A percentile compares a stretch with the other conserved stretches of the same genome.
These are phyloP conservation scores for Penaeus chinensis DNA, from an alignment of 1,140 invertebrate species.

Conservation along the genomic window DNA sequence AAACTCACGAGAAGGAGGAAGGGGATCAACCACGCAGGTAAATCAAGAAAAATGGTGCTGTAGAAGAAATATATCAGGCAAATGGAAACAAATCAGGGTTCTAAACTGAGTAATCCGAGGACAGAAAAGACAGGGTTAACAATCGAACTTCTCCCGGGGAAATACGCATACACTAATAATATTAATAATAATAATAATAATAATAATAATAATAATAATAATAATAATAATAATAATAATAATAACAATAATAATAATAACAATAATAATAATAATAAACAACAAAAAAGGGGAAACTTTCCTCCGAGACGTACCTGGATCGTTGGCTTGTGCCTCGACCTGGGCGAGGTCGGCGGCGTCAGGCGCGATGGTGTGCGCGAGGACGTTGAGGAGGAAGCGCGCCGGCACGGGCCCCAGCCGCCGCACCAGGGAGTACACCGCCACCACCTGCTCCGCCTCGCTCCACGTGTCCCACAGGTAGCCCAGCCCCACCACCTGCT, in stretches of 20 bases:
- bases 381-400: slow-evolving; percentile 48
- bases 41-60: too few species aligned
- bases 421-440: slow-evolving; percentile 52
- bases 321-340: slow-evolving; percentile 47
- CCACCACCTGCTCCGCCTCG: slow-evolving; percentile 56
- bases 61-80: too few species aligned
- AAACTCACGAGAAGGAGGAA: too few species aligned
- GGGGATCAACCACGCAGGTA: too few species aligned
- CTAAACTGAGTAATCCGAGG: too few species aligned
- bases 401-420: slow-evolving; percentile 44
- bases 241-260: not conserved
- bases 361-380: slow-evolving; percentile 31
- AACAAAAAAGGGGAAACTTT: not conserved
- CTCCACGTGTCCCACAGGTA: slow-evolving; percentile 54
- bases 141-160: too few species aligned
- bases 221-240: too few species aligned
- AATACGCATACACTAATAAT: too few species aligned
- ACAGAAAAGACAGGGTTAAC: too few species aligned
- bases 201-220: too few species aligned
- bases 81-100: too few species aligned
- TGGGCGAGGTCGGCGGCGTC: slow-evolving; percentile 47
- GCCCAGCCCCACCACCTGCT: slow-evolving; percentile 54
- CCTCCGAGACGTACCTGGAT: slow-evolving; percentile 32
- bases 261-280: not conserved
- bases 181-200: too few species aligned